Conservation (phyloP, 2,888 invertebrate genomes). For the Baccha elongata region DNA sequence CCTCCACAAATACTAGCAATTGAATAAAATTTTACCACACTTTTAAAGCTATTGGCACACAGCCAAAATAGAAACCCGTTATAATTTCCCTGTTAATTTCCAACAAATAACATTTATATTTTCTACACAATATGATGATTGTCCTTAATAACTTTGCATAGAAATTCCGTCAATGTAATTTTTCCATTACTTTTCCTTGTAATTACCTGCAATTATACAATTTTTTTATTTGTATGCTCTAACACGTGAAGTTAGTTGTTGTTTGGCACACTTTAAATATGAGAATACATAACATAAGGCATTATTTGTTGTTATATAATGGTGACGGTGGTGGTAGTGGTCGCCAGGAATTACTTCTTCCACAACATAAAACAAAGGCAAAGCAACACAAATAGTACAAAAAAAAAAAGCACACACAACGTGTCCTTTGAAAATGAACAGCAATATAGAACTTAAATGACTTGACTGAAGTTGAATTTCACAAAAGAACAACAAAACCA, state of each 20-base stretch:
- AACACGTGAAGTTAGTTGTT: constrained; percentile 30
- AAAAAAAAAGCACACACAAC: constrained; percentile 1
- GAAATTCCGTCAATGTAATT: neutral
- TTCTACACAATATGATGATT: neutral
- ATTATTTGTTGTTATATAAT: constrained; percentile 2
- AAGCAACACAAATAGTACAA: too few species aligned
- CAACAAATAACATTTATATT: neutral
- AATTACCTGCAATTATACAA: constrained; percentile 55
- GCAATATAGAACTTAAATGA: constrained; percentile 3
- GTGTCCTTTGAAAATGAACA: constrained; percentile 24
- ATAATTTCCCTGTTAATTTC: neutral
- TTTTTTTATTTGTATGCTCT: constrained; percentile 18
- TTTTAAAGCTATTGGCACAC: too few species aligned
- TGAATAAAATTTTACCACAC: too few species aligned
- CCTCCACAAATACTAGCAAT: too few species aligned
- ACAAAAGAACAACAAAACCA: constrained; percentile 15
- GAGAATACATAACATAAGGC: constrained; percentile 20
- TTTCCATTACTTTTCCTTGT: neutral
- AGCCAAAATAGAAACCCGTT: too few species aligned
- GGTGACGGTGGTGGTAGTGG: neutral
- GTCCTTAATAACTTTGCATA: neutral
- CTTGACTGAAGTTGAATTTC: constrained; percentile 30
- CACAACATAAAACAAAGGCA: constrained; percentile 26
- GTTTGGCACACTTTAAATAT: constrained; percentile 17
- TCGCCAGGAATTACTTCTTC: constrained; percentile 46